These are phyloP conservation scores for Tachina lurida DNA, from an alignment of 2,888 invertebrate genomes.

Conservation along the genomic window DNA sequence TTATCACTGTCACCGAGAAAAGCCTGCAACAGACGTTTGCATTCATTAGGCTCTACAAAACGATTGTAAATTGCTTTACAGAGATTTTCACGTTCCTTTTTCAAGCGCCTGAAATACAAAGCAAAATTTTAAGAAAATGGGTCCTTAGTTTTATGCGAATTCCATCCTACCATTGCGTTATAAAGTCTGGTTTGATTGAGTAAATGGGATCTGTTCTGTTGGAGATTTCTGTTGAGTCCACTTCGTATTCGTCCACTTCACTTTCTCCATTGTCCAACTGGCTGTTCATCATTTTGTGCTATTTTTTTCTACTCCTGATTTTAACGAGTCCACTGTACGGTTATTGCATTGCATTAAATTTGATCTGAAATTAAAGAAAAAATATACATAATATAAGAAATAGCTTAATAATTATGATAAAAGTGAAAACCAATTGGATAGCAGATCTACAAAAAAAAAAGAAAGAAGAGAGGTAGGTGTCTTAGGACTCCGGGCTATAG, in stretches of 20 bases:
- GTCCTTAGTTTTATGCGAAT: background rate
- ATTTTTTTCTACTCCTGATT: background rate
- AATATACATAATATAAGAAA: background rate
- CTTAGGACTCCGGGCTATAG: too few relatives aligned
- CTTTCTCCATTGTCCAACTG: slow-evolving; percentile 53
- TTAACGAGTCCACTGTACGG: background rate
- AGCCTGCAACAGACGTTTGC: slow-evolving; percentile 85
- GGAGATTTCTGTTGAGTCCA: slow-evolving; percentile 77
- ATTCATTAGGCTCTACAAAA: slow-evolving; percentile 85
- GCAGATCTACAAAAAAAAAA: too few relatives aligned
- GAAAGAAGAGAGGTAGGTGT: too few relatives aligned
- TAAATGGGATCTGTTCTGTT: slow-evolving; percentile 89
- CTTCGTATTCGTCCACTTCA: slow-evolving; percentile 82
- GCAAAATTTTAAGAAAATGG: slow-evolving; percentile 58
- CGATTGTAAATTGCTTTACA: slow-evolving; percentile 88
- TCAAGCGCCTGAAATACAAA: slow-evolving; percentile 86
- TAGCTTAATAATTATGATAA: background rate
- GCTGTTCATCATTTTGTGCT: slow-evolving; percentile 70
- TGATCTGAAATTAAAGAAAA: slow-evolving; percentile 27
- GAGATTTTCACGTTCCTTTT: slow-evolving; percentile 88
- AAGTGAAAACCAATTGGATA: background rate
- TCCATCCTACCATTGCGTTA: slow-evolving; percentile 89
- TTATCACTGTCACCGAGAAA: slow-evolving; percentile 82
- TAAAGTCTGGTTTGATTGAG: slow-evolving; percentile 89
- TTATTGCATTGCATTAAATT: background rate